These are phyloP conservation scores for Laodelphax striatellus DNA, from an alignment of 1,140 invertebrate species.

Conservation along the genomic window DNA sequence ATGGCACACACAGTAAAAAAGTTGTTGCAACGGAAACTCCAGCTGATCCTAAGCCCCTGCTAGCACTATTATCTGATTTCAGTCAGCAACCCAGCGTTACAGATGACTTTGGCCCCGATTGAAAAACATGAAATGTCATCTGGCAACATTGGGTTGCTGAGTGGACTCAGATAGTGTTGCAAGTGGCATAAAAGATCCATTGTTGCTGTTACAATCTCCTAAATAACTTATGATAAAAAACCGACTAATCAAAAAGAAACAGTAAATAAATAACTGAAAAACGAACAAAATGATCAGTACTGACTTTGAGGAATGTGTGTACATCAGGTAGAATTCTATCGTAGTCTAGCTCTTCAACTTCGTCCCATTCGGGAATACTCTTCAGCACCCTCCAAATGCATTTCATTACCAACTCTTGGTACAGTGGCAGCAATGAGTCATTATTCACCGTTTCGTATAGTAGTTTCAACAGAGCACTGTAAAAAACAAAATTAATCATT, in stretches of 20 bases:
- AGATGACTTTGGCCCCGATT: too few species aligned
- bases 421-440: slow-evolving; percentile 13
- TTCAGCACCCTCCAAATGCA: slow-evolving; percentile 27
- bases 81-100: too few species aligned
- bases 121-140: too few species aligned
- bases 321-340: slow-evolving; percentile 19
- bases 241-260: background rate
- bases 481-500: background rate
- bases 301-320: slow-evolving; percentile 23
- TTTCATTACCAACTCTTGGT: slow-evolving; percentile 24
- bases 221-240: too few species aligned
- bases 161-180: too few species aligned
- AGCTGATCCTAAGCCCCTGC: too few species aligned
- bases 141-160: too few species aligned
- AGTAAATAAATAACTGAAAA: background rate
- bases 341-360: slow-evolving; percentile 20
- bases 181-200: too few species aligned
- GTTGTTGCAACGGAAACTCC: too few species aligned
- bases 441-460: slow-evolving; percentile 19
- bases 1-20: too few species aligned
- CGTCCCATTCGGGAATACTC: slow-evolving; percentile 21
- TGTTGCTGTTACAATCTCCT: too few species aligned
- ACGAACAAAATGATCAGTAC: background rate
- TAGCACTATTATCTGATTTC: too few species aligned
- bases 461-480: slow-evolving; percentile 23